Evolutionary conservation across 2,888 invertebrate genomes (phyloP).

Genomic region (Crematogaster levior): DNA sequence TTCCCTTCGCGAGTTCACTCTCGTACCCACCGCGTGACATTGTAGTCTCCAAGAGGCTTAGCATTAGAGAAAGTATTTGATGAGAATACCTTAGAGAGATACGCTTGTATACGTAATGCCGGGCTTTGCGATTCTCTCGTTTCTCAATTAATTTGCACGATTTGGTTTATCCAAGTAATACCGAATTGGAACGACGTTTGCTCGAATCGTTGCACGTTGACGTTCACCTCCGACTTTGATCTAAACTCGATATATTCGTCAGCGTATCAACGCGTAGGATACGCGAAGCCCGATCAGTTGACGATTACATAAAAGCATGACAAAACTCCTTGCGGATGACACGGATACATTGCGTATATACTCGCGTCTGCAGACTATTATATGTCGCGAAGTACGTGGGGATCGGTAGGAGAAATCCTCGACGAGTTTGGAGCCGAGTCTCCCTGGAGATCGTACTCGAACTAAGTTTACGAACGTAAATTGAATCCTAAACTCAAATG

Average conservation of each 20-base stretch:
- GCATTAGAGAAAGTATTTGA: not conserved
- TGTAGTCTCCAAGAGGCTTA: not conserved
- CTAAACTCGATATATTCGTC: not conserved
- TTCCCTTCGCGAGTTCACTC: not conserved
- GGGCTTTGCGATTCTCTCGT: not conserved
- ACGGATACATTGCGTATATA: not conserved
- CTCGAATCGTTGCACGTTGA: too few relatives aligned
- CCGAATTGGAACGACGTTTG: not conserved
- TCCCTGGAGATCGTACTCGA: not conserved
- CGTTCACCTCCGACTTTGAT: not conserved
- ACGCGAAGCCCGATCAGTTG: not conserved
- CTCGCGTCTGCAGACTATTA: not conserved
- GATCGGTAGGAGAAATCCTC: not conserved
- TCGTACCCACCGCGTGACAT: not conserved
- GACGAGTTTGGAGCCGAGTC: not conserved
- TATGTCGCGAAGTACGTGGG: conserved; percentile 1
- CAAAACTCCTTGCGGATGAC: not conserved
- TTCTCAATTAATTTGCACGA: not conserved
- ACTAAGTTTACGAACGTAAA: too few relatives aligned
- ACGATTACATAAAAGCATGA: conserved; percentile 30
- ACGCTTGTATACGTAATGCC: not conserved
- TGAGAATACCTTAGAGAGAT: not conserved
- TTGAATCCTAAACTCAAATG: not conserved
- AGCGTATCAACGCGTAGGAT: not conserved
- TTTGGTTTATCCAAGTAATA: conserved; percentile 11